Evolutionary conservation across 2,113 vertebrate genomes (phyloP).

Genomic region (Oriolus oriolus): DNA sequence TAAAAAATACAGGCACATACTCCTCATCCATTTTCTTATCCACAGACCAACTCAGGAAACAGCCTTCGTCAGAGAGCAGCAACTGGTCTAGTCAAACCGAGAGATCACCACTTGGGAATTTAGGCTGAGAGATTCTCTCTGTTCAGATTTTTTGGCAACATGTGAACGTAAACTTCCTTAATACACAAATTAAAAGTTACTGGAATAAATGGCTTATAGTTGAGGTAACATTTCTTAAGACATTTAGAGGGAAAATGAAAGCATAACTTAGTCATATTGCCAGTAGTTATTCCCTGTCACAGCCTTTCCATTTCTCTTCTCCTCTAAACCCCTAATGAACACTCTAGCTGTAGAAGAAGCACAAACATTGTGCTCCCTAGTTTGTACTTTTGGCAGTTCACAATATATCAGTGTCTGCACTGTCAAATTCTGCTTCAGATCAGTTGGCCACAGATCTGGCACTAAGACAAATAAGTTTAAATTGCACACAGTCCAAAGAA

Average conservation of each 20-base stretch:
- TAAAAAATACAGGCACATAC: neutral
- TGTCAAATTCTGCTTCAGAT: constrained; percentile 15
- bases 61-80: neutral
- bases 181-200: neutral
- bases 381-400: constrained; percentile 26
- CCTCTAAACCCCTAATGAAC: constrained; percentile 38
- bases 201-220: neutral
- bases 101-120: neutral
- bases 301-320: neutral
- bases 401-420: neutral
- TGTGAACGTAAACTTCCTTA: neutral
- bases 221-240: constrained; percentile 27
- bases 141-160: neutral
- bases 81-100: neutral
- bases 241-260: constrained; percentile 17
- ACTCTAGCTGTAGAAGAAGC: neutral
- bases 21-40: neutral
- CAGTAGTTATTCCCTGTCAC: neutral
- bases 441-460: neutral
- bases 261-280: neutral
- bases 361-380: constrained; percentile 1
- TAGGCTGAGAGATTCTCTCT: neutral
- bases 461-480: neutral
- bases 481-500: neutral
- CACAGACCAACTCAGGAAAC: neutral